Percentiles rank a stretch among this genome's conserved stretches.
Evolutionary conservation across 2,888 invertebrate genomes (phyloP).

Genomic region (Nycteola revayana): DNA sequence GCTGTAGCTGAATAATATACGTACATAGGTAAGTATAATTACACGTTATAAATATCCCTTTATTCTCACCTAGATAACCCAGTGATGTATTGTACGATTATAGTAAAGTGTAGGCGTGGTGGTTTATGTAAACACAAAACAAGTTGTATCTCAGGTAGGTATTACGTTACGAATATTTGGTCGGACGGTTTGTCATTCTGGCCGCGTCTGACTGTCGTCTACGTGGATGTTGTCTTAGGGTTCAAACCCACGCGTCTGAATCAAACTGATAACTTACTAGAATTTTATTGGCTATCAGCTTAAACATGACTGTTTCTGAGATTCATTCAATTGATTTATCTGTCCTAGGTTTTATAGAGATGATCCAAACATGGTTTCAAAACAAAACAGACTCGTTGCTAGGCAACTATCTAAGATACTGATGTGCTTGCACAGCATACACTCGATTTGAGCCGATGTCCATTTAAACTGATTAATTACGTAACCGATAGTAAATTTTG

Average conservation of each 20-base stretch:
- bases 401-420: conserved; percentile 28
- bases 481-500: conserved; percentile 47
- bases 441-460: conserved; percentile 9
- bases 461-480: too few species aligned
- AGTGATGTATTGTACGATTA: too few species aligned
- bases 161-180: conserved; percentile 25
- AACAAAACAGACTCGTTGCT: too few species aligned
- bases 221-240: conserved; percentile 1
- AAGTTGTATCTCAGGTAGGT: background rate
- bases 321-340: too few species aligned
- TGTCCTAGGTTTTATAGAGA: too few species aligned
- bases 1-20: background rate
- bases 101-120: too few species aligned
- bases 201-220: conserved; percentile 14
- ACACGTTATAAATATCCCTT: too few species aligned
- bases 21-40: too few species aligned
- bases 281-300: conserved; percentile 7
- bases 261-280: conserved; percentile 7
- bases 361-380: too few species aligned
- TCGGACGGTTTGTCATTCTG: conserved; percentile 13
- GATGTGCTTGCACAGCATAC: conserved; percentile 18
- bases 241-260: conserved; percentile 11
- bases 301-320: too few species aligned
- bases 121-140: too few species aligned
- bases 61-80: too few species aligned